Percentiles rank a stretch among this genome's conserved stretches.
These are phyloP conservation scores for Petaurus breviceps DNA, from an alignment of 2,113 vertebrate species.

Conservation along the genomic window DNA sequence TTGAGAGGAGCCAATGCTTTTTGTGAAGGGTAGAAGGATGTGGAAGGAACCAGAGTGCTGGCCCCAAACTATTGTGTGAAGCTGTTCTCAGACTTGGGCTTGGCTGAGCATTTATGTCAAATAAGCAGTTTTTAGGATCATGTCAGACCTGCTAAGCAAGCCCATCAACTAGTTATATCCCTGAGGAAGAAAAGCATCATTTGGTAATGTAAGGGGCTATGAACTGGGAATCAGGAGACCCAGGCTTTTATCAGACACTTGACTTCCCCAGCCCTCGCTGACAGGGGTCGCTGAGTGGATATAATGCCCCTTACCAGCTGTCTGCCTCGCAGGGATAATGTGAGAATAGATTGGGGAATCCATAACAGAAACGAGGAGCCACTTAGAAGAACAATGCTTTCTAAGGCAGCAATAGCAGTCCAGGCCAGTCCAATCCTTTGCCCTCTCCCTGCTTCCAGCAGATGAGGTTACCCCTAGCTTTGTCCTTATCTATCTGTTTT, in stretches of 20 bases:
- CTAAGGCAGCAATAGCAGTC: neutral
- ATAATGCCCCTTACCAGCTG: neutral
- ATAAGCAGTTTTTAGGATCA: conserved; percentile 32
- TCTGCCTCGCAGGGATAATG: accelerated
- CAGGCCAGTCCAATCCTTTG: neutral
- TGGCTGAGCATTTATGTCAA: neutral
- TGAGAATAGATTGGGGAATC: neutral
- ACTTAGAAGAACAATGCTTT: accelerated
- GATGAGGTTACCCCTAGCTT: neutral
- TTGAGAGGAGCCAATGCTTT: neutral
- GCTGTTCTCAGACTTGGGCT: neutral
- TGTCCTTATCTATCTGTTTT: neutral
- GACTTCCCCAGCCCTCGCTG: neutral
- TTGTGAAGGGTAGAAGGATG: too few species aligned
- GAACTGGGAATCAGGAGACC: neutral
- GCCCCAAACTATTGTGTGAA: neutral
- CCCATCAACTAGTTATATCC: neutral
- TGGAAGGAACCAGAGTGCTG: neutral
- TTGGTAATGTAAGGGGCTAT: neutral
- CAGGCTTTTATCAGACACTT: conserved; percentile 5
- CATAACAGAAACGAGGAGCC: neutral
- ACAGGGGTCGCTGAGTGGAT: neutral
- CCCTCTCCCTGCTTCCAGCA: neutral
- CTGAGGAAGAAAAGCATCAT: neutral
- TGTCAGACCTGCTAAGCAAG: conserved; percentile 2